These are phyloP conservation scores for Globodera rostochiensis DNA, from an alignment of 1,140 invertebrate species.

Conservation along the genomic window DNA sequence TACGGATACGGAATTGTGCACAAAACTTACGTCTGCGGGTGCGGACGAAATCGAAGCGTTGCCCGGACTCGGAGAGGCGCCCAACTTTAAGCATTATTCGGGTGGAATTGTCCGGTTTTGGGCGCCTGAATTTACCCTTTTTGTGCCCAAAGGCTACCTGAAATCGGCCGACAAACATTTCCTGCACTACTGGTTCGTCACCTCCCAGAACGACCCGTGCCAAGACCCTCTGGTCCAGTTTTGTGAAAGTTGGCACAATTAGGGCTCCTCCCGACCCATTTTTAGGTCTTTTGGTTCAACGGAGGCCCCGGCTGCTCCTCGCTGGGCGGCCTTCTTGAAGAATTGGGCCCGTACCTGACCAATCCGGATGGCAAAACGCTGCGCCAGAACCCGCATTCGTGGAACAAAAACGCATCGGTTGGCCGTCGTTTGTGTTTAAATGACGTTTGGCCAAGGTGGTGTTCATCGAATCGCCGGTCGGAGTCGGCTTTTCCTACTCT, in stretches of 20 bases:
- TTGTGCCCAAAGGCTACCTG: constrained; percentile 15
- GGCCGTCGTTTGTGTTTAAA: not conserved
- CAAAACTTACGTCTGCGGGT: not conserved
- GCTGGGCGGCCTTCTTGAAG: constrained; percentile 68
- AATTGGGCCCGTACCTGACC: constrained; percentile 69
- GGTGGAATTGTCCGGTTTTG: constrained; percentile 49
- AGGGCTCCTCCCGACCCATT: constrained; percentile 32
- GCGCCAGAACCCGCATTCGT: constrained; percentile 53
- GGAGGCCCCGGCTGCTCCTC: constrained; percentile 71
- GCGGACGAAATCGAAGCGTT: constrained; percentile 37
- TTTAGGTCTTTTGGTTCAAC: constrained; percentile 70
- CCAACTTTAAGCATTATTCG: constrained; percentile 57
- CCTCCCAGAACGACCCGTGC: constrained; percentile 66
- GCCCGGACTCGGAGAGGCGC: constrained; percentile 53
- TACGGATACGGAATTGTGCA: not conserved
- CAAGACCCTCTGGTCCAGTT: constrained; percentile 67
- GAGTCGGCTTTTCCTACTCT: constrained; percentile 43
- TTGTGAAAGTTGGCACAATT: constrained; percentile 52
- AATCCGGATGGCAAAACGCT: constrained; percentile 66
- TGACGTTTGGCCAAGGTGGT: constrained; percentile 54
- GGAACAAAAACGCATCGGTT: constrained; percentile 61
- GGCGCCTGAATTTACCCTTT: not conserved
- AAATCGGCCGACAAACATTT: constrained; percentile 33
- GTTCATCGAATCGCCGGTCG: constrained; percentile 52
- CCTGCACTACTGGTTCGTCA: constrained; percentile 68